Evolutionary conservation across 2,797 vertebrate species (phyloP), one percentile per base, ranked within the genome.

Genomic region (Periophthalmus magnuspinnatus): DNA sequence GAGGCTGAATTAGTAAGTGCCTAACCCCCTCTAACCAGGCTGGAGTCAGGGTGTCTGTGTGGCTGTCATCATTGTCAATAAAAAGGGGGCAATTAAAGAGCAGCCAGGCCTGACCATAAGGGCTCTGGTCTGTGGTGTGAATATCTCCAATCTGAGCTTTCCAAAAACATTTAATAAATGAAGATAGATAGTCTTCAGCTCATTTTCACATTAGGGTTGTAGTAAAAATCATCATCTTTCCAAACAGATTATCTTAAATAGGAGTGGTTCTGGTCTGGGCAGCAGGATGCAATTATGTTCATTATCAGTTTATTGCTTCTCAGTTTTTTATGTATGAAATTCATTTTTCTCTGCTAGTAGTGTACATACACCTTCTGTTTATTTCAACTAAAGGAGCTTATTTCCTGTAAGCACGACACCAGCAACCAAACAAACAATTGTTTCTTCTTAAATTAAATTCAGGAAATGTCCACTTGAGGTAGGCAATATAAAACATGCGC

Each of bases 51-150:
- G 48, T 16, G 81, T 89, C 89, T 87, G 76, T 85, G 79, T 16
- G 85, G 86, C 88, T 77, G 83, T 87, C 84, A 80, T 85, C 72
- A 85, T 83, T 41, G 69, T 86, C 81, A 79, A 66, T 76, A 78
- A 85, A 64, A 47, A 79, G 74, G 72, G 72, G 75, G 78, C 70
- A 68, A 75, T 84, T 82, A 84, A 86, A 83, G 70, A 72, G 72
- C 74, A 60, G 82, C 77, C 75, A 84, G 73, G 65, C 69, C 68
- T 77, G 80, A 84, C 86, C 82, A 83, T 68, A 74, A 82, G 70
- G 79, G 81, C 86, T 74, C 72, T 66, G 81, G 86, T 86, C 87
- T 88, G 89, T 86, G 88, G 88, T 89, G 87, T 79, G 80, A 89
- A 83, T 79, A 68, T 84, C 84, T 89, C 71, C 55, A 66, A 72